A percentile compares a stretch with the other conserved stretches of the same genome.
These are phyloP conservation scores for Erpobdella octoculata DNA, from an alignment of 2,888 invertebrate genomes.

Conservation along the genomic window DNA sequence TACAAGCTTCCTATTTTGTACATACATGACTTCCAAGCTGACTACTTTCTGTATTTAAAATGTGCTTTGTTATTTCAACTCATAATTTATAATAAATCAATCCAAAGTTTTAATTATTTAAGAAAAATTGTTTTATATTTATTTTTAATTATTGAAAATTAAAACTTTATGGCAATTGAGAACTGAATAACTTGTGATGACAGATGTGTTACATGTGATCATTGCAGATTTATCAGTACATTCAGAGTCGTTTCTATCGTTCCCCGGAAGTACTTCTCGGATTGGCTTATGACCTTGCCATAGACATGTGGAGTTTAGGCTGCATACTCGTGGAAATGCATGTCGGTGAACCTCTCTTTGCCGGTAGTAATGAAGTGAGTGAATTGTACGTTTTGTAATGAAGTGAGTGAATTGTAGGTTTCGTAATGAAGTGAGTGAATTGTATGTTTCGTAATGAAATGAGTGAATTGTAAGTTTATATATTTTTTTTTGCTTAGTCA, in stretches of 20 bases:
- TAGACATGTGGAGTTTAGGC: conserved; percentile 99
- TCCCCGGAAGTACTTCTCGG: conserved; percentile 97
- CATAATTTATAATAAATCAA: no score
- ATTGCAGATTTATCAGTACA: conserved; percentile 77
- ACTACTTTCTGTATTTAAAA: no score
- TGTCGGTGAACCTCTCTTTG: conserved; percentile 96
- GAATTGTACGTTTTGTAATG: not conserved
- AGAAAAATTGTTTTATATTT: not conserved
- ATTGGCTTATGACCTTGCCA: conserved; percentile 95
- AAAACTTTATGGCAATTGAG: no score
- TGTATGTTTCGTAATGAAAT: not conserved
- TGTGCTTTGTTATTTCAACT: no score
- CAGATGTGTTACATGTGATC: no score
- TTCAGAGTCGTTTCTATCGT: conserved; percentile 74
- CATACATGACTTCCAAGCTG: no score
- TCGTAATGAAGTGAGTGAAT: conserved; percentile 74
- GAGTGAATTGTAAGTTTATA: not conserved
- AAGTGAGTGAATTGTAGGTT: not conserved
- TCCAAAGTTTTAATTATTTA: no score
- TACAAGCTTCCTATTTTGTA: no score
- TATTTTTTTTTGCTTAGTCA: not conserved
- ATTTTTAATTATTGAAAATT: no score
- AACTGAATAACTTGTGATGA: no score
- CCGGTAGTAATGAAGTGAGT: conserved; percentile 85
- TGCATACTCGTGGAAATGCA: conserved; percentile 99